Conservation (phyloP, 2,113 vertebrate genomes). For the Chrysemys picta region DNA sequence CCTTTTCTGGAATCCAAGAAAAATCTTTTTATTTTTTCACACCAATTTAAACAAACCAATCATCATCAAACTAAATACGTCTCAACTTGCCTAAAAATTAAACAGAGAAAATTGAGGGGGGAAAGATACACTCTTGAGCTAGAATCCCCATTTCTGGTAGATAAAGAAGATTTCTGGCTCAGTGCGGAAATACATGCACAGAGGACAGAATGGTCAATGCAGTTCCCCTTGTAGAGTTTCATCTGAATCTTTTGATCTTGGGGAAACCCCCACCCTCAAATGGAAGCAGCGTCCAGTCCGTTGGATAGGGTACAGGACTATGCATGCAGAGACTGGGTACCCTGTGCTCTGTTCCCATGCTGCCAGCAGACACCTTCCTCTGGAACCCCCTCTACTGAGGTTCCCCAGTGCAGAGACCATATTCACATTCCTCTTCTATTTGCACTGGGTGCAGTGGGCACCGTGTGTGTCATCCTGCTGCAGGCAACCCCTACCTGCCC, state of each 20-base stretch:
- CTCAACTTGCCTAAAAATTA: not conserved
- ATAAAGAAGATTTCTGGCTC: not conserved
- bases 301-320: not conserved
- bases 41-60: too few relatives aligned
- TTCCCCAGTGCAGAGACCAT: not conserved
- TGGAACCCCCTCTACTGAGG: not conserved
- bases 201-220: not conserved
- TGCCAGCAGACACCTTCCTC: not conserved
- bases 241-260: too few relatives aligned
- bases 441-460: not conserved
- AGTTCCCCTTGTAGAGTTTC: not conserved
- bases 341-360: not conserved
- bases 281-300: not conserved
- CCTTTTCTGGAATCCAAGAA: not conserved
- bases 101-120: not conserved
- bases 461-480: not conserved
- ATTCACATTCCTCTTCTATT: not conserved
- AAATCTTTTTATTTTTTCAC: too few relatives aligned
- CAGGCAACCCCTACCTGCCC: rapidly evolving
- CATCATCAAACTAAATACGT: too few relatives aligned
- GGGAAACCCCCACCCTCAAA: not conserved
- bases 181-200: not conserved
- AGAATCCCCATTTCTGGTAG: not conserved
- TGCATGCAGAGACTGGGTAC: not conserved
- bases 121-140: not conserved